Evolutionary conservation across 2,113 vertebrate genomes (phyloP), one percentile per base, ranked within the genome.

Genomic region (Tricholaema leucomelas): DNA sequence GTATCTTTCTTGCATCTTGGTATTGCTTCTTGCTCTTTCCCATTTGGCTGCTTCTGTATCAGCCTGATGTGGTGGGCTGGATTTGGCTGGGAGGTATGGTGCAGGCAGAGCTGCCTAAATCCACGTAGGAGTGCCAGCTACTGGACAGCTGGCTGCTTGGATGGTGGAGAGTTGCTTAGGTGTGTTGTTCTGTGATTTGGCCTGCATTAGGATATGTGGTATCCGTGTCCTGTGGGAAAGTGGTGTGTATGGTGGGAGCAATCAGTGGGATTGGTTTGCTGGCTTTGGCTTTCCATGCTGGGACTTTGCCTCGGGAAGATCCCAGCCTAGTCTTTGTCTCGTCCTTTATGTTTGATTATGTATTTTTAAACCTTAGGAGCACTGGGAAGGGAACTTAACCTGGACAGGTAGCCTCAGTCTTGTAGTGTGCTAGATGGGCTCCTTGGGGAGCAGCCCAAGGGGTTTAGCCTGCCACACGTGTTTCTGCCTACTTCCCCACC

Each of bases 381-480:
- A 0, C 8, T 81, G 71, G 33, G 28, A 60, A 61, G 20, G 63
- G 38, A 88, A 27, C 40, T 74, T 52, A 44, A 44, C 14, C 24
- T 70, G 74, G 42, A 6, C 56, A 36, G 46, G 42, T 65, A 77
- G 38, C 31, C 25, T 70, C n/a, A 42, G 52, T 42, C n/a, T 44
- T 72, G 54, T 40, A 28, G 63, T 4, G 18, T 44, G 3, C 0
- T 25, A 38, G 27, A 6, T 0, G 1, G 36, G 17, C 65, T 87
- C 44, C 35, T 72, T 50, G 33, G 44, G 48, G 38, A 64, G 38
- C 52, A 88, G 61, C 66, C 27, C 4, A 21, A 10, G 18, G n/a
- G 33, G 4, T 72, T 44, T 72, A 6, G 42, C 16, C 10, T 24
- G 64, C 71, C 66, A 16, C 4, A 0, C 7, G 0, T 0, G 0